Evolutionary conservation across 1,140 invertebrate genomes (phyloP), one percentile per base, ranked within the genome.

Genomic region (Ceratina japonica): DNA sequence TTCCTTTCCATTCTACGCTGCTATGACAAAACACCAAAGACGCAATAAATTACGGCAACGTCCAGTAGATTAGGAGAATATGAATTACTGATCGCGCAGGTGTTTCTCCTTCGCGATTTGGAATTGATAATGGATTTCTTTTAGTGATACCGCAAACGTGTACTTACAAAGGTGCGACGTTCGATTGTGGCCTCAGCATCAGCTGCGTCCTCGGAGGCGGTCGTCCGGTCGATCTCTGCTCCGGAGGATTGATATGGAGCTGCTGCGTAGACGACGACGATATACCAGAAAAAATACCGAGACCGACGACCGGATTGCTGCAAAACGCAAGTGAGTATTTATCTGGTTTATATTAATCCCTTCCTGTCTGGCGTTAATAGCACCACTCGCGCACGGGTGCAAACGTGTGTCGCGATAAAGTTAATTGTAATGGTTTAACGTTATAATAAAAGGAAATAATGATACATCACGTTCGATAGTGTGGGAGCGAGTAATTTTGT

Each of bases 141-240:
- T 52, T 94, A 98, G 97, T 98, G 95, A 98, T 98, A 88, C 97
- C 97, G 1, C 97, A 98, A 89, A 96, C 95, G 24, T 98, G 97
- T 89, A 96, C 96, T 86, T 98, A 97, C 93, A 95, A 96, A 85
- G 97, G 97, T n/a, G 94, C 96, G 10, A 95, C 96, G 87, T 98
- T 97, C 93, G 95, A 97, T 80, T 98, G 97, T 88, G 97, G 97
- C 0, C 93, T 98, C 64, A 97, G 97, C 90, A 96, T 98, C 81
- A 96, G 96, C 63, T 98, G 97, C 89, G 96, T 98, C 18, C 92
- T 98, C 62, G 95, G 96, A 16, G 97, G 97, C 10, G 96, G 96
- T 16, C 95, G 96, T 78, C 97, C 97, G 0, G 89, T 98, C 86
- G 97, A 98, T 92, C 94, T 98, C 0, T 98, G 97, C 91, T 97